Conservation (phyloP, 1,140 invertebrate genomes). For the Pseudomyrmex pallidus region DNA sequence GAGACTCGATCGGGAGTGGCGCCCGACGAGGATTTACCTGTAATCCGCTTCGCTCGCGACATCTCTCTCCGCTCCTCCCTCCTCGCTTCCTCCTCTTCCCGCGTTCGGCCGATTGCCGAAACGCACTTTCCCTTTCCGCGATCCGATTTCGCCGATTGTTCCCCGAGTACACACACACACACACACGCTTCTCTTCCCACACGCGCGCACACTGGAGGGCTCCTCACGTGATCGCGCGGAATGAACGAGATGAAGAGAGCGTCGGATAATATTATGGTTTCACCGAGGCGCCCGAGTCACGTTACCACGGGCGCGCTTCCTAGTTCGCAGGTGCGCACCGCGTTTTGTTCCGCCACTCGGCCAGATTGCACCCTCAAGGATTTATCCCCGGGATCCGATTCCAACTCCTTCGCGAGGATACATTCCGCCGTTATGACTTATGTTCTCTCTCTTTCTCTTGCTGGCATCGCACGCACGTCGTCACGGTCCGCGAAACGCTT, state of each 20-base stretch:
- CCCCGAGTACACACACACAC: not conserved
- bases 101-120: slow-evolving; percentile 16
- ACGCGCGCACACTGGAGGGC: too few species aligned
- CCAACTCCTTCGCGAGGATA: slow-evolving; percentile 34
- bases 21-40: slow-evolving; percentile 37
- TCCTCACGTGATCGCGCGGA: slow-evolving; percentile 21
- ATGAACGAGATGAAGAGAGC: slow-evolving; percentile 63
- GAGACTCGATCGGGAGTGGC: slow-evolving; percentile 1
- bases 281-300: slow-evolving; percentile 68
- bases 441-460: not conserved
- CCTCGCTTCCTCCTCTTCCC: not conserved
- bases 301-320: slow-evolving; percentile 64
- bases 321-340: slow-evolving; percentile 55
- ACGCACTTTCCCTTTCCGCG: slow-evolving; percentile 44
- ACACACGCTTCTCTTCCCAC: too few species aligned
- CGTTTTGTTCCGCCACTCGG: slow-evolving; percentile 69
- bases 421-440: slow-evolving; percentile 35
- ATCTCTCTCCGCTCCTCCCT: not conserved
- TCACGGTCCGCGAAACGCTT: slow-evolving; percentile 24
- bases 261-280: slow-evolving; percentile 73
- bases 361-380: slow-evolving; percentile 70
- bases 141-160: slow-evolving; percentile 39
- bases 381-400: slow-evolving; percentile 69
- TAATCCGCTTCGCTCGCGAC: slow-evolving; percentile 44
- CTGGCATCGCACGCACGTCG: not conserved